Evolutionary conservation across 2,888 invertebrate species (phyloP).

Genomic region (Isotomurus palustris): DNA sequence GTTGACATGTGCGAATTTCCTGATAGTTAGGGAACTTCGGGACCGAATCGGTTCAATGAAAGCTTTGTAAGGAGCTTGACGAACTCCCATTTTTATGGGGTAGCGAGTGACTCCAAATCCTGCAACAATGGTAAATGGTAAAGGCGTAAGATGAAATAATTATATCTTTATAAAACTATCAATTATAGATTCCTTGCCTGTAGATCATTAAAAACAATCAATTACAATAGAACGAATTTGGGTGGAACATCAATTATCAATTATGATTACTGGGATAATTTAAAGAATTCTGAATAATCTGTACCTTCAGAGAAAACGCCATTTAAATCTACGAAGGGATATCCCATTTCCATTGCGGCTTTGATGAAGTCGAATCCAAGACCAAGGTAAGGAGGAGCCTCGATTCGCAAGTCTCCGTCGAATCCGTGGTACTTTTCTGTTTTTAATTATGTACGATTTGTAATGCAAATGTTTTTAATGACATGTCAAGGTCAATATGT

Average conservation of each 20-base stretch:
- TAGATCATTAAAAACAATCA: too few relatives aligned
- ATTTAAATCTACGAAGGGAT: conserved; percentile 12
- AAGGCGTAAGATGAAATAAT: too few relatives aligned
- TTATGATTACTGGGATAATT: not conserved
- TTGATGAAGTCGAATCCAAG: conserved; percentile 2
- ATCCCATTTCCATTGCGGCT: conserved; percentile 5
- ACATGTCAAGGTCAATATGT: too few relatives aligned
- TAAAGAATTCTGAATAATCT: not conserved
- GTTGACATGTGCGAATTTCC: conserved; percentile 13
- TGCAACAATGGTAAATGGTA: not conserved
- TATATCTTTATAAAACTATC: conserved; percentile 6
- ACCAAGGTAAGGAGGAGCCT: conserved; percentile 14
- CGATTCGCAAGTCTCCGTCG: conserved; percentile 14
- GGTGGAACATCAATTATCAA: too few relatives aligned
- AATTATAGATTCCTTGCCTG: not conserved
- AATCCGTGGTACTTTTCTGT: conserved; percentile 6
- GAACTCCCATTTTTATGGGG: not conserved
- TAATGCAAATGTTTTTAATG: too few relatives aligned
- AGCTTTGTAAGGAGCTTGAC: conserved; percentile 23
- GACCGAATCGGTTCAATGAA: conserved; percentile 19
- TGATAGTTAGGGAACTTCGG: conserved; percentile 4
- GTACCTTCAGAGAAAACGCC: conserved; percentile 5
- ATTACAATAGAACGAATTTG: too few relatives aligned
- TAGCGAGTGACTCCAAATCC: conserved; percentile 3
- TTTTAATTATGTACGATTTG: too few relatives aligned